Percentiles rank a stretch among this genome's conserved stretches.
Conservation (phyloP, 2,888 invertebrate species). For the Nymphalis urticae region DNA sequence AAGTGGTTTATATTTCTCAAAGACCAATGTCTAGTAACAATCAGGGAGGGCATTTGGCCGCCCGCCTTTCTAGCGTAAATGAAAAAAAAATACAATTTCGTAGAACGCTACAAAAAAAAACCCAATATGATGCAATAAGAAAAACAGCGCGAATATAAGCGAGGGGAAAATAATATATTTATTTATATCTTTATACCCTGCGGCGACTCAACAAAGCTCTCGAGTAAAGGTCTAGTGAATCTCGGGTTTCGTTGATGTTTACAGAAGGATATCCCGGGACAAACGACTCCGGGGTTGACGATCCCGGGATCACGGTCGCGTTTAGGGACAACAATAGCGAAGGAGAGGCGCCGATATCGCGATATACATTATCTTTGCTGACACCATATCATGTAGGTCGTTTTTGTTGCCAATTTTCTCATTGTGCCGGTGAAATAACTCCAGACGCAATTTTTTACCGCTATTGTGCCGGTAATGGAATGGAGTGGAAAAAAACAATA, state of each 20-base stretch:
- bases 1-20: too few relatives aligned
- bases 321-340: constrained; percentile 73
- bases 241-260: constrained; percentile 76
- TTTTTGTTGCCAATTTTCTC: constrained; percentile 72
- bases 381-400: constrained; percentile 74
- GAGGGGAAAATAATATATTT: constrained; percentile 52
- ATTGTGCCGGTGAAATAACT: constrained; percentile 68
- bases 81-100: constrained; percentile 28
- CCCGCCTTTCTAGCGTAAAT: too few relatives aligned
- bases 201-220: constrained; percentile 68
- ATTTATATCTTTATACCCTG: constrained; percentile 67
- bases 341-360: constrained; percentile 70
- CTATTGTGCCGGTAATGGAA: constrained; percentile 42
- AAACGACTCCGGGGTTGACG: constrained; percentile 69
- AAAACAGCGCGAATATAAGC: constrained; percentile 43
- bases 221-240: constrained; percentile 76
- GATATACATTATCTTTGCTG: constrained; percentile 77
- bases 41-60: too few relatives aligned
- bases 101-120: constrained; percentile 33
- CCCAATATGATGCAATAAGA: constrained; percentile 50
- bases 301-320: constrained; percentile 70
- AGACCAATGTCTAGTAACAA: too few relatives aligned
- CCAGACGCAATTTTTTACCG: constrained; percentile 45
- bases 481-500: constrained; percentile 36
- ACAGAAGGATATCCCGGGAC: constrained; percentile 77